Base-by-base conservation (phyloP, 2,797 vertebrate genomes). In the Rhinoraja longicauda region DNA sequence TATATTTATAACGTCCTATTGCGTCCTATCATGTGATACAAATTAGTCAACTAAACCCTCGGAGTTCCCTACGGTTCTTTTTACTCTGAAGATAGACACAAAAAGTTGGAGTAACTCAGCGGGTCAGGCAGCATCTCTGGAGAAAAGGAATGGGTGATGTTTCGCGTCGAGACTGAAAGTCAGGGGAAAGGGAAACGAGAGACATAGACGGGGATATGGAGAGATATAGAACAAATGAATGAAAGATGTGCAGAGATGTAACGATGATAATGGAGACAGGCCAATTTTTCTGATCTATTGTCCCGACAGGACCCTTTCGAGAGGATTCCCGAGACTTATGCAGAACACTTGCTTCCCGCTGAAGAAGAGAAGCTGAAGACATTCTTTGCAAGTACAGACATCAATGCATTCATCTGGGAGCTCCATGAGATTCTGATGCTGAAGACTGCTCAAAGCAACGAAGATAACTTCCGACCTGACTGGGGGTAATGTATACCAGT, bases 401-500 rank as follows among this genome's bases (percentile, higher is more conserved):
- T 95, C 0, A 94, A 96, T 4, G 8, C 93, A 9, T 96, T 97
- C 79, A 73, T 93, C 88, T 73, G 96, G 95, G 97, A 97, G 94
- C 95, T 97, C 93, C 96, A 97, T 93, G 96, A 97, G 93, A 95
- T 97, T 12, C 96, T 97, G 73, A 94, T 95, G 79, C 95, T 97
- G 94, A 97, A 96, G 95, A 96, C 96, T 0, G 94, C 93, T 93
- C 86, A 2, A 4, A 53, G 86, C 2, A 32, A 21, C 29, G 67
- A 93, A 0, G 95, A 94, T 36, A 91, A 81, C 0, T 97, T 96
- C 93, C 5, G 73, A 0, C 53, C 96, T 7, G 93, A 95, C 2
- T 97, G 96, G 96, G 95, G 96, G 97, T 97, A 95, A 96, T 73
- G 36, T 15, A 12, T 29, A 86, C 13, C 3, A n/a, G 82, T 32